Evolutionary conservation across 2,888 invertebrate genomes (phyloP), one percentile per base, ranked within the genome.

Genomic region (Peribatodes rhomboidaria): DNA sequence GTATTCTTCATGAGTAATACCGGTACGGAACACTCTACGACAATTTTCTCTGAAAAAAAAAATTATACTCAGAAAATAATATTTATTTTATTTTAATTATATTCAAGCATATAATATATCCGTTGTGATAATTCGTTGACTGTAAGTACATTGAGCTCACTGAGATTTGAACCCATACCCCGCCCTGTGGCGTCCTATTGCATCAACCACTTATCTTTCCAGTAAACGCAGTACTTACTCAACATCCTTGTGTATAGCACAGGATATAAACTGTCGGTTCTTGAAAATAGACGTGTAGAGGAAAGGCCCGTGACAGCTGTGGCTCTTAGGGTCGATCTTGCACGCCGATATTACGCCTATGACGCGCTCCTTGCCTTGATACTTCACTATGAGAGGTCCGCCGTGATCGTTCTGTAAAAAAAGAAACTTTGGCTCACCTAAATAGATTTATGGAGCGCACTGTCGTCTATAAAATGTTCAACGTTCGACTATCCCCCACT

Each of bases 301-400:
- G 86, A 92, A 92, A 0, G 92, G 92, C 6, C 92, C 92, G 52
- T 92, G 91, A 52, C 92, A 92, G 68, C 87, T 90, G 76, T 92
- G 92, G 1, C 75, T 80, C 69, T 91, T 91, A 0, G 92, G 89
- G 61, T 92, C 92, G 41, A 92, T 92, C 75, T 92, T 90, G 67
- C 92, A 92, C 0, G 92, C 92, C 0, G 92, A 92, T 61, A 92
- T 92, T 0, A 92, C 87, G 0, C 92, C 92, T 1, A 88, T 80
- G 0, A 89, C 90, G 2, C 87, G 75, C 53, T 91, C 92, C 57
- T 86, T 86, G 31, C 80, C 81, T 67, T 89, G 86, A 65, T 90
- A 87, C 61, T 84, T 88, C 7, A 92, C 90, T 46, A 91, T 76
- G 1, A 92, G 74, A 0, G 92, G 92, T 1, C 92, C 92, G 0